These are phyloP conservation scores for Barbus barbus DNA, from an alignment of 2,113 vertebrate species.

Conservation along the genomic window DNA sequence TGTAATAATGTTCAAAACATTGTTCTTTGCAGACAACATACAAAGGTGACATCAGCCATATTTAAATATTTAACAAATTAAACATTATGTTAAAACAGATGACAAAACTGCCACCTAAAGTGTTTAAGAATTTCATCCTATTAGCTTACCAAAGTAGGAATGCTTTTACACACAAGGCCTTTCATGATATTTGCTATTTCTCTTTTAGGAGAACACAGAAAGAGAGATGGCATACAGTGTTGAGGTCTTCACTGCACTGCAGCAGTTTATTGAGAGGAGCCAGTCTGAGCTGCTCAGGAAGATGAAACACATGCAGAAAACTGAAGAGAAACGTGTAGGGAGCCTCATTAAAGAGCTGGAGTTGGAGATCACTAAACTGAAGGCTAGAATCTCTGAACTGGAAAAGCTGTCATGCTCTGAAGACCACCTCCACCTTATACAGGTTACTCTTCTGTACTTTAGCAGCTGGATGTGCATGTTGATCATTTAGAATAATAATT, in stretches of 20 bases:
- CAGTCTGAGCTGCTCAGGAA: constrained; percentile 35
- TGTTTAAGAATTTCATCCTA: not conserved
- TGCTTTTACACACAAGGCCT: not conserved
- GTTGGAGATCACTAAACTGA: constrained; percentile 43
- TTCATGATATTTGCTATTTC: not conserved
- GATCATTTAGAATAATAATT: not conserved
- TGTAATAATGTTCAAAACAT: not conserved
- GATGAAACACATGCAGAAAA: constrained; percentile 42
- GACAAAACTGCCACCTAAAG: not conserved
- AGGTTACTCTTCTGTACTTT: constrained; percentile 31
- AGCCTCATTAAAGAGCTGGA: constrained; percentile 48
- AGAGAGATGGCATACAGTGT: constrained; percentile 41
- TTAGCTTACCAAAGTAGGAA: not conserved
- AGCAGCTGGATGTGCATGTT: not conserved
- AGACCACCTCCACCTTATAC: constrained; percentile 50
- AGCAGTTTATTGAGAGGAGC: constrained; percentile 43
- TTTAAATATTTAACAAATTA: not conserved
- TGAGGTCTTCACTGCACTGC: constrained; percentile 47
- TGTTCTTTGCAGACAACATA: not conserved
- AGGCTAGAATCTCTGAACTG: constrained; percentile 35
- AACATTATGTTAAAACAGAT: not conserved
- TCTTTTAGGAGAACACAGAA: constrained; percentile 28
- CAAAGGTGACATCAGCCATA: not conserved
- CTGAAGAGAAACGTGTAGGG: constrained; percentile 27
- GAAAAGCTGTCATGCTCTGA: constrained; percentile 47